Evolutionary conservation across 53 echinoderm and acorn worm species (phyloP), one percentile per base, ranked within the genome.

Genomic region (Arbacia lixula): DNA sequence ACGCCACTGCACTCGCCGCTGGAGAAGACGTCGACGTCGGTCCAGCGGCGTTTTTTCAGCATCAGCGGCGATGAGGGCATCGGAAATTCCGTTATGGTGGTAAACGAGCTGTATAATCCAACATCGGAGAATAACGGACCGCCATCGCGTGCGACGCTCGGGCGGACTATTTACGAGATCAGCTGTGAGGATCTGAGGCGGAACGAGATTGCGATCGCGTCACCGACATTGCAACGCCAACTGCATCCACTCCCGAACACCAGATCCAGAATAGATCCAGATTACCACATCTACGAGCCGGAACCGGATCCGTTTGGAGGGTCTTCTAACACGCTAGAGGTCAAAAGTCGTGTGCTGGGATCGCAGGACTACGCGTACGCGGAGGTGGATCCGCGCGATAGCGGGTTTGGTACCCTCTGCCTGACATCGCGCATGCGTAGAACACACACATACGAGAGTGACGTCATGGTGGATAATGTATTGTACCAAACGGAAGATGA

Each of bases 261-360:
- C 8, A 46, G 49, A 46, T 28, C 74, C 19, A 4, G 8, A 53
- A 74, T 53, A 1, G 40, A 29, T 21, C 30, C 20, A 6, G 82
- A 43, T 16, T 28, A 81, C 6, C 82, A 81, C 32, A 81, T 81
- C 64, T 81, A 81, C 36, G 82, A 81, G 43, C 63, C 82, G 32
- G 82, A 81, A 63, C 82, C 82, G 43, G 32, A 50, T 19, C n/a
- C n/a, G n/a, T n/a, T n/a, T n/a, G n/a, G n/a, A n/a, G n/a, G n/a
- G n/a, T n/a, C n/a, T n/a, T n/a, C n/a, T n/a, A n/a, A n/a, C n/a
- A n/a, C n/a, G n/a, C n/a, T n/a, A n/a, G n/a, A n/a, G n/a, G n/a
- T n/a, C n/a, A 42, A 31, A 43, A 64, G 28, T 8, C 32, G 26
- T 5, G 60, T 38, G 60, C 32, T 35, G 26, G 38, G 49, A 31